Conservation (phyloP, 2,797 vertebrate genomes). For the Podargus strigoides region DNA sequence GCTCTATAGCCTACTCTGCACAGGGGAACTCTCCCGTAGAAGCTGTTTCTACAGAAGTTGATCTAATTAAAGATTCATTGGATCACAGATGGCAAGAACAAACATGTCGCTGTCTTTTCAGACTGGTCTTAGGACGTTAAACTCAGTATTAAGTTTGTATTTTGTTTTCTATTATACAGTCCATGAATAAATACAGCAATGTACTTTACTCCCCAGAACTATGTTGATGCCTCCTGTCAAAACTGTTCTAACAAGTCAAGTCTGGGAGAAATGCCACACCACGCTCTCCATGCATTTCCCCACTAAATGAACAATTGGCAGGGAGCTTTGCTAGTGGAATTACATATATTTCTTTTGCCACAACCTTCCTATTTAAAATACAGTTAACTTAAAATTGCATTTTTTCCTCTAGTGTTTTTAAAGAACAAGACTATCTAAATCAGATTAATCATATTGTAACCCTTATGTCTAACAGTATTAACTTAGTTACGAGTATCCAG, state of each 20-base stretch:
- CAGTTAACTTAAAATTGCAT: background rate
- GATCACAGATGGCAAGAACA: background rate
- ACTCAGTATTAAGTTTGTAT: background rate
- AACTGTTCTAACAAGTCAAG: background rate
- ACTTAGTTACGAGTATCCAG: background rate
- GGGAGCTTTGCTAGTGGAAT: background rate
- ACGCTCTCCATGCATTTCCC: background rate
- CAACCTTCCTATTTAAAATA: background rate
- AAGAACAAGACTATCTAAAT: background rate
- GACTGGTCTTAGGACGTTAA: background rate
- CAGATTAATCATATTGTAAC: background rate
- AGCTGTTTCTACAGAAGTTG: slow-evolving; percentile 1
- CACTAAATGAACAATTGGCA: background rate
- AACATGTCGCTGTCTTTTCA: background rate
- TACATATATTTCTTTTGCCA: background rate
- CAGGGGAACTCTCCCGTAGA: background rate
- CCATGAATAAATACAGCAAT: background rate
- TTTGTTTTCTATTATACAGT: background rate
- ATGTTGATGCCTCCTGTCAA: background rate
- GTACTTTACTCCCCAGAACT: background rate
- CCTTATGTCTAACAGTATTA: background rate
- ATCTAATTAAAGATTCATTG: slow-evolving; percentile 22
- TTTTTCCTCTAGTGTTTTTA: background rate
- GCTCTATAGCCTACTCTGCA: background rate
- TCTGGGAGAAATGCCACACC: background rate